Conservation (phyloP, 1,140 invertebrate genomes). For the Paraescarpia echinospica region DNA sequence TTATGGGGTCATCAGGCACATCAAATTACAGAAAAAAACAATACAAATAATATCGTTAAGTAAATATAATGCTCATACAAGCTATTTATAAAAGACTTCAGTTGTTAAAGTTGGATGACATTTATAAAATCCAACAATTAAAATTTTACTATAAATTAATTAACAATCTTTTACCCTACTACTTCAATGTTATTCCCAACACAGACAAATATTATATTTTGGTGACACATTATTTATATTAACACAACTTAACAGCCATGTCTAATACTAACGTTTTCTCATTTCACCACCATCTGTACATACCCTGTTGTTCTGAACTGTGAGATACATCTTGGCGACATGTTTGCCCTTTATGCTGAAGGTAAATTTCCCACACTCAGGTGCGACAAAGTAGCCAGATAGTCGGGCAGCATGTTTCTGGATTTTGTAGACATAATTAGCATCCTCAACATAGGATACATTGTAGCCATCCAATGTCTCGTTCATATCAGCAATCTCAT, state of each 20-base stretch:
- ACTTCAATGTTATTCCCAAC: too few species aligned
- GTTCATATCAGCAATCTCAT: not conserved
- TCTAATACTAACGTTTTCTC: too few species aligned
- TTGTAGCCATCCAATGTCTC: not conserved
- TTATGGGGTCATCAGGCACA: too few species aligned
- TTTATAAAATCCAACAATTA: too few species aligned
- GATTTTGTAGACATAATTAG: not conserved
- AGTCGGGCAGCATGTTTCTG: not conserved
- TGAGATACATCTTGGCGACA: not conserved
- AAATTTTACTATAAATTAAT: too few species aligned
- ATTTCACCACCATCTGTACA: not conserved
- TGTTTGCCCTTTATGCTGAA: not conserved
- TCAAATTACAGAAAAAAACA: too few species aligned
- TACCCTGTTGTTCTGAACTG: not conserved
- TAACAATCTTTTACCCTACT: too few species aligned
- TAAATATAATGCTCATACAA: too few species aligned
- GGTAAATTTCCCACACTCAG: not conserved
- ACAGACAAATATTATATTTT: too few species aligned
- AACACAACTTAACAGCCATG: not conserved
- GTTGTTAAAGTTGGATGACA: too few species aligned
- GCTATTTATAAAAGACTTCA: too few species aligned
- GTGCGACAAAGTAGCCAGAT: not conserved
- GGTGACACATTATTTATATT: not conserved
- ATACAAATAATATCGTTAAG: too few species aligned
- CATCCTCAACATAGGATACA: not conserved